Evolutionary conservation across 2,888 invertebrate species (phyloP).

Genomic region (Drosophila suboccidentalis): DNA sequence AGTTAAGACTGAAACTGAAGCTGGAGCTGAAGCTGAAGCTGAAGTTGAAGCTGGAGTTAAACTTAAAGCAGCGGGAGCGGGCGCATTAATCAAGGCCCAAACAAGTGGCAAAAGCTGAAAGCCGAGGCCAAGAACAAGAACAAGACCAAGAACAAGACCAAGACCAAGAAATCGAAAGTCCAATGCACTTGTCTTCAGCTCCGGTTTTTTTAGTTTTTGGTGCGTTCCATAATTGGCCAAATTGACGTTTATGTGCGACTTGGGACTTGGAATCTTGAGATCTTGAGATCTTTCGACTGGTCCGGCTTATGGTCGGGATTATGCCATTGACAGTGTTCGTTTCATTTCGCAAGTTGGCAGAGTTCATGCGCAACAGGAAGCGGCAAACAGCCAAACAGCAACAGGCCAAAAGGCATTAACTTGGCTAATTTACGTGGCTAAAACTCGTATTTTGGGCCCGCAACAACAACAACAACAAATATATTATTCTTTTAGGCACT

Average conservation of each 20-base stretch:
- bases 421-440: conserved; percentile 69
- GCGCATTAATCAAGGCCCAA: conserved; percentile 73
- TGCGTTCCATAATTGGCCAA: conserved; percentile 76
- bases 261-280: conserved; percentile 33
- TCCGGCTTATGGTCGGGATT: conserved; percentile 62
- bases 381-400: conserved; percentile 30
- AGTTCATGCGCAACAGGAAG: conserved; percentile 70
- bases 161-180: conserved; percentile 75
- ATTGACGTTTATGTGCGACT: conserved; percentile 76
- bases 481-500: conserved; percentile 61
- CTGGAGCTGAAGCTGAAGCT: conserved; percentile 15
- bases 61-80: conserved; percentile 55
- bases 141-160: conserved; percentile 49
- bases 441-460: conserved; percentile 65
- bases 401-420: conserved; percentile 53
- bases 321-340: conserved; percentile 65
- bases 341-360: conserved; percentile 24
- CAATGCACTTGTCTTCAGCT: conserved; percentile 68
- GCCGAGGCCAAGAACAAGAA: conserved; percentile 20
- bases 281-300: conserved; percentile 21
- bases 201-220: conserved; percentile 46
- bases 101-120: conserved; percentile 66
- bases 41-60: not conserved
- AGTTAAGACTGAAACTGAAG: not conserved
- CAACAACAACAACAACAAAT: conserved; percentile 25